Base-by-base conservation (phyloP, 1,140 invertebrate species). In the Bombus balteatus region DNA sequence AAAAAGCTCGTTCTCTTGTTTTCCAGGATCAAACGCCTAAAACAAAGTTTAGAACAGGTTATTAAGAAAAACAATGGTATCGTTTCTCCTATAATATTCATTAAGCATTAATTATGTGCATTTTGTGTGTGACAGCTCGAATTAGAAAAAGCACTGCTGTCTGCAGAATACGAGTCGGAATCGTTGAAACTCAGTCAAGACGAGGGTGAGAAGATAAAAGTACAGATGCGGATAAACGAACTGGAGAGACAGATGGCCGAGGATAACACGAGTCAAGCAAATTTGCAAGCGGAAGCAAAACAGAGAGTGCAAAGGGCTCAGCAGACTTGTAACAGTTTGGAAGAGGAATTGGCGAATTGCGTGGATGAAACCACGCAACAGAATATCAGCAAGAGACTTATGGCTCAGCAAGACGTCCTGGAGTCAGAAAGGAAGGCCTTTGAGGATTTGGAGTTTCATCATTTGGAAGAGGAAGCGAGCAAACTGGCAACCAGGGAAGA, bases 361-460 rank as follows among this genome's bases (percentile, higher is more conserved):
- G 39, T 34, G 28, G 90, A 93, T 34, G 92, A 93, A 41, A 81
- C 85, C 12, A 76, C 39, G 57, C 94, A 92, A 32, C 92, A 94
- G 47, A 89, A 92, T 76, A 88, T 95, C 65, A 72, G 81, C 12
- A 90, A 94, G 25, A 93, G 94, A 85, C 92, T 95, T 9, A 85
- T 87, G 43, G 65, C 90, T 32, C 93, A 97, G 39, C 96, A 97
- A 87, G 97, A 98, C 83, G 95, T 96, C 3, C 92, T 97, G 32
- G 97, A 97, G 82, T 97, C 96, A 83, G 97, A 98, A 90, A 96
- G 96, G 18, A 97, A 98, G 95, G 96, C 97, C 57, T 99, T 98
- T 93, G 98, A 99, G 94, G 98, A 99, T 94, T 95, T 98, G 32
- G 98, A 99, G 94, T 99, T 99, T 94, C 98, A 98, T 92, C 98